A percentile compares a stretch with the other conserved stretches of the same genome.
Conservation (phyloP, 2,113 vertebrate genomes). For the Caloenas nicobarica region DNA sequence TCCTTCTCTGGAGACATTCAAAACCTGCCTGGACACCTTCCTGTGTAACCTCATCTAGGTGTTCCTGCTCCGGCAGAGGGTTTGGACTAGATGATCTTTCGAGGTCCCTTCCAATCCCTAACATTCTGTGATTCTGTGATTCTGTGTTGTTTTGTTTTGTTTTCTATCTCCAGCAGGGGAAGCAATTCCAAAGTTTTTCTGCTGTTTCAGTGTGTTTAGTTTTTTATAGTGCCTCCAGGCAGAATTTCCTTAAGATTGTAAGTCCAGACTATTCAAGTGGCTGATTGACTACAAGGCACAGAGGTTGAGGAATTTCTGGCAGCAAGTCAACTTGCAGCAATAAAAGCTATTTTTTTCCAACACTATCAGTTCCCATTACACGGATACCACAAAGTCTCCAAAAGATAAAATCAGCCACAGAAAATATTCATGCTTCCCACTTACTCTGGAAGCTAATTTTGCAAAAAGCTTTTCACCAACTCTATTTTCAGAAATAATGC, state of each 20-base stretch:
- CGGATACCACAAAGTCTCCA: not conserved
- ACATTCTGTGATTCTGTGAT: no score
- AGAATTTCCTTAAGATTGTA: constrained; percentile 29
- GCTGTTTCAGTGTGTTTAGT: not conserved
- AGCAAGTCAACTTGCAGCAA: not conserved
- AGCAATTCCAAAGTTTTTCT: not conserved
- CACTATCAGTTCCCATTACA: not conserved
- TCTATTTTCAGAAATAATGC: not conserved
- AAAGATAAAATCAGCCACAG: constrained; percentile 24
- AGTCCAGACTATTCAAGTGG: constrained; percentile 1
- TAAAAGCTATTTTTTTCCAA: constrained; percentile 1
- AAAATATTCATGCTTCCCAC: not conserved
- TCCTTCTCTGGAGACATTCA: no score
- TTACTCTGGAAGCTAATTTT: constrained; percentile 15
- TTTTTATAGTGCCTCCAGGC: constrained; percentile 29
- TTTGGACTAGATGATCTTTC: no score
- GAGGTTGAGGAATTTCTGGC: constrained; percentile 18
- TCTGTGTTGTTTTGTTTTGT: not conserved
- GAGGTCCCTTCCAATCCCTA: no score
- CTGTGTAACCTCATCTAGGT: no score
- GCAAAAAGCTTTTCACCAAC: not conserved
- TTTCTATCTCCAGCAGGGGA: not conserved
- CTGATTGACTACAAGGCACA: not conserved
- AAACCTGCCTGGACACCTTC: no score
- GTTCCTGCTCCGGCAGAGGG: no score